A percentile compares a stretch with the other conserved stretches of the same genome.
Conservation (phyloP, 2,888 invertebrate species). For the Nipponacmea schrenckii region DNA sequence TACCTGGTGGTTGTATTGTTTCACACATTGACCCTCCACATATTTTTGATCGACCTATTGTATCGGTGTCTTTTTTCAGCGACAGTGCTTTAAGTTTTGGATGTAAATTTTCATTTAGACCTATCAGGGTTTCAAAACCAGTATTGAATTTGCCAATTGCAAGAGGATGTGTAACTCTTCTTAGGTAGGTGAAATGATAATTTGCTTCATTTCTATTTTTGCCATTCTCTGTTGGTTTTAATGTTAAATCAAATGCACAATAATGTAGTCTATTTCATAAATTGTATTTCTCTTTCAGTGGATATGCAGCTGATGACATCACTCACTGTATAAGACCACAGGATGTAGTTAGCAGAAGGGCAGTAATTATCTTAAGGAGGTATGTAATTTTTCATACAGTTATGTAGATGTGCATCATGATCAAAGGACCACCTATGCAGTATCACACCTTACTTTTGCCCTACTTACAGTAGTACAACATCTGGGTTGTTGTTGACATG, state of each 20-base stretch:
- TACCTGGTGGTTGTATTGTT: conserved; percentile 72
- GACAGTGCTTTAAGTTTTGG: conserved; percentile 72
- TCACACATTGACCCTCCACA: conserved; percentile 73
- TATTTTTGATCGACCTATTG: conserved; percentile 72
- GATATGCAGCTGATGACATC: conserved; percentile 72
- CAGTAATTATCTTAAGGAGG: conserved; percentile 71
- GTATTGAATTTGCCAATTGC: conserved; percentile 69
- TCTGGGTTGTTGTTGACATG: no score
- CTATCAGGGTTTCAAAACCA: conserved; percentile 71
- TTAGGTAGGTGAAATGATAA: conserved; percentile 64
- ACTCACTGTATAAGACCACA: conserved; percentile 72
- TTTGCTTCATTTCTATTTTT: neutral
- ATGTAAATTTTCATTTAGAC: conserved; percentile 72
- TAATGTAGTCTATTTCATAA: no score
- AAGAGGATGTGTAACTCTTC: conserved; percentile 70
- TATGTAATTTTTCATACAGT: conserved; percentile 38
- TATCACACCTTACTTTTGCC: no score
- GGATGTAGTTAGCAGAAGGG: conserved; percentile 70
- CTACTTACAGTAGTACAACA: no score
- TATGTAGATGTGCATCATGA: no score
- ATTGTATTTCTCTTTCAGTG: conserved; percentile 64
- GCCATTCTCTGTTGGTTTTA: neutral
- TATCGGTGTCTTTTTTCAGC: conserved; percentile 72
- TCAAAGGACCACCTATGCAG: no score
- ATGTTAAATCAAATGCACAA: neutral